Percentiles rank a stretch among this genome's conserved stretches.
phyloP scores from a whole-genome alignment of 35 echinoderm and acorn worm genomes.

The Ophioderma brevispina region DNA sequence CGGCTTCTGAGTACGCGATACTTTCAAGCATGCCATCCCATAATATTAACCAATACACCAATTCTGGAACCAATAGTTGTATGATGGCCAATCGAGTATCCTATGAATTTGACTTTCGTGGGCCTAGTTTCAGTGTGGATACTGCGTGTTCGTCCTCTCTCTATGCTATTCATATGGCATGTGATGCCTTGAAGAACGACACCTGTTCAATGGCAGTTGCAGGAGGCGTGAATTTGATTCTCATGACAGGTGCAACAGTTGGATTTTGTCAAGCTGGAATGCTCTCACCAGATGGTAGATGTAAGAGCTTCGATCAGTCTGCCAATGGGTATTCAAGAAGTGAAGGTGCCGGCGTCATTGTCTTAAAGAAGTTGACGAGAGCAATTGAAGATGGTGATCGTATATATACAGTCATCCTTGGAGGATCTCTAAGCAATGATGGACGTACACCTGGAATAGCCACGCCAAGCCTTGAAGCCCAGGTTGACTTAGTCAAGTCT shows the following conservation, averaged over 20 bases:
- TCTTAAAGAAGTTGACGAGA: slow-evolving; percentile 33
- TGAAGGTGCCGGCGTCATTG: slow-evolving; percentile 58
- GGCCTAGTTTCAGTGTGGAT: slow-evolving; percentile 53
- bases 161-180: slow-evolving; percentile 48
- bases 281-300: slow-evolving; percentile 53
- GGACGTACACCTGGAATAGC: slow-evolving; percentile 54
- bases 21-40: slow-evolving; percentile 16
- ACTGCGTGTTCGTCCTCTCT: slow-evolving; percentile 74
- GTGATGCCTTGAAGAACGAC: slow-evolving; percentile 38
- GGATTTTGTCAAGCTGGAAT: slow-evolving; percentile 75
- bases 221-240: slow-evolving; percentile 62
- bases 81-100: slow-evolving; percentile 64
- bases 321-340: slow-evolving; percentile 59
- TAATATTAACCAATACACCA: slow-evolving; percentile 57
- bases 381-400: slow-evolving; percentile 53
- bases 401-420: slow-evolving; percentile 52
- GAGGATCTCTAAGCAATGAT: slow-evolving; percentile 58
- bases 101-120: slow-evolving; percentile 60
- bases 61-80: slow-evolving; percentile 53
- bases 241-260: slow-evolving; percentile 33
- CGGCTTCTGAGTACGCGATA: slow-evolving; percentile 38
- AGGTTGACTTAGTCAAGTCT: slow-evolving; percentile 12
- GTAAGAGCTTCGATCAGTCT: slow-evolving; percentile 53
- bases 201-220: slow-evolving; percentile 55
- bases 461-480: slow-evolving; percentile 54